These are phyloP conservation scores for Leptoclinus maculatus DNA, from an alignment of 2,797 vertebrate species.

Conservation along the genomic window DNA sequence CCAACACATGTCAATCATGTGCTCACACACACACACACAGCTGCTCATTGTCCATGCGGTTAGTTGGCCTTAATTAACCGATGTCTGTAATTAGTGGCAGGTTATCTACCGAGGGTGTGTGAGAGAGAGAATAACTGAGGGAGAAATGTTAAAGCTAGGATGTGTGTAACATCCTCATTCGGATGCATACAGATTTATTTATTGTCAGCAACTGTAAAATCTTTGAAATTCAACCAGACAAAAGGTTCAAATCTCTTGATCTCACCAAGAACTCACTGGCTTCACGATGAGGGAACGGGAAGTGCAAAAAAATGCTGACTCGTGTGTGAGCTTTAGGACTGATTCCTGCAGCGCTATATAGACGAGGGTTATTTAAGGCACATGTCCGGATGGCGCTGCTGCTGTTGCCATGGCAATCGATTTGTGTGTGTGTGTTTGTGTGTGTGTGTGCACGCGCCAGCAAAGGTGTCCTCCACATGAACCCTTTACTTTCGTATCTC, in stretches of 20 bases:
- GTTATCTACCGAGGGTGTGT: slow-evolving; percentile 33
- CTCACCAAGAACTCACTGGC: no score
- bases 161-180: no score
- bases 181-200: no score
- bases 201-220: no score
- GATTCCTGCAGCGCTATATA: not conserved
- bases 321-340: not conserved
- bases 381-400: slow-evolving; percentile 22
- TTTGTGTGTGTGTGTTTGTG: not conserved
- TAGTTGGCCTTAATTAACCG: slow-evolving; percentile 61
- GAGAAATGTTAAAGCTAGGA: not conserved
- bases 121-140: not conserved
- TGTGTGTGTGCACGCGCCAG: not conserved
- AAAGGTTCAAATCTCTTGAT: no score
- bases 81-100: slow-evolving; percentile 65
- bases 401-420: slow-evolving; percentile 52
- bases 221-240: no score
- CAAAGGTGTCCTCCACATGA: slow-evolving; percentile 42
- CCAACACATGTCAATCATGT: slow-evolving; percentile 30
- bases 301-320: no score
- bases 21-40: slow-evolving; percentile 36
- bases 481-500: slow-evolving; percentile 31
- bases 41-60: slow-evolving; percentile 57
- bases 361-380: slow-evolving; percentile 56
- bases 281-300: no score